Evolutionary conservation across 2,113 vertebrate species (phyloP).

Genomic region (Poeciliopsis turrubarensis): DNA sequence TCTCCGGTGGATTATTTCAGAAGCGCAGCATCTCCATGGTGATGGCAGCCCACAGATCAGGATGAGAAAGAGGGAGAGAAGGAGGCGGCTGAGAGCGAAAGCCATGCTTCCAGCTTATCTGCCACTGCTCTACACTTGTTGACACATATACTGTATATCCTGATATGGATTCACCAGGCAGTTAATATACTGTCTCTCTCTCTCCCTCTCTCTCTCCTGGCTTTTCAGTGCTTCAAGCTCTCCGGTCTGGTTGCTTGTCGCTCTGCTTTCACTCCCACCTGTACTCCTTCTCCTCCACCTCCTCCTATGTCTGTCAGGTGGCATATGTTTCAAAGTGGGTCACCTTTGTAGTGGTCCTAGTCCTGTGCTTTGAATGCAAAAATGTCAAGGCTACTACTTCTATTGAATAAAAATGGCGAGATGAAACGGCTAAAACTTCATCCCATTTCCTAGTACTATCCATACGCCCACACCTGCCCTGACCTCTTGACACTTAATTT

Average conservation of each 20-base stretch:
- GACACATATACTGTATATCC: slow-evolving; percentile 55
- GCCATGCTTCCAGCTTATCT: slow-evolving; percentile 64
- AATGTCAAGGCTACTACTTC: slow-evolving; percentile 8
- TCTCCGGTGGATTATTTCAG: slow-evolving; percentile 70
- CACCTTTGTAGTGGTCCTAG: slow-evolving; percentile 11
- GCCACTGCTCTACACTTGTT: slow-evolving; percentile 68
- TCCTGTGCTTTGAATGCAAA: not conserved
- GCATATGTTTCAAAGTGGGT: slow-evolving; percentile 23
- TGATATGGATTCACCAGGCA: slow-evolving; percentile 43
- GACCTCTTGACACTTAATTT: not conserved
- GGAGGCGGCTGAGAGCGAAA: slow-evolving; percentile 33
- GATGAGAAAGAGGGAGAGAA: slow-evolving; percentile 55
- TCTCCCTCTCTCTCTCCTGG: not conserved
- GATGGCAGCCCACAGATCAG: slow-evolving; percentile 77
- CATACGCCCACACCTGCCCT: not conserved
- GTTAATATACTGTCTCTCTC: slow-evolving; percentile 25
- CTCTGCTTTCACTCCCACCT: slow-evolving; percentile 14
- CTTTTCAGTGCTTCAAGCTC: slow-evolving; percentile 12
- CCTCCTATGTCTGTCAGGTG: slow-evolving; percentile 2
- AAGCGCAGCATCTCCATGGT: slow-evolving; percentile 81
- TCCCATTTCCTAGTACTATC: not conserved
- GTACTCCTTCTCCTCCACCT: not conserved
- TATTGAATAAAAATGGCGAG: not conserved
- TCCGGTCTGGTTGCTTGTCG: slow-evolving; percentile 10
- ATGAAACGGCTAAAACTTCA: not conserved